phyloP scores from a whole-genome alignment of 2,113 vertebrate genomes.

The Myxocyprinus asiaticus region DNA sequence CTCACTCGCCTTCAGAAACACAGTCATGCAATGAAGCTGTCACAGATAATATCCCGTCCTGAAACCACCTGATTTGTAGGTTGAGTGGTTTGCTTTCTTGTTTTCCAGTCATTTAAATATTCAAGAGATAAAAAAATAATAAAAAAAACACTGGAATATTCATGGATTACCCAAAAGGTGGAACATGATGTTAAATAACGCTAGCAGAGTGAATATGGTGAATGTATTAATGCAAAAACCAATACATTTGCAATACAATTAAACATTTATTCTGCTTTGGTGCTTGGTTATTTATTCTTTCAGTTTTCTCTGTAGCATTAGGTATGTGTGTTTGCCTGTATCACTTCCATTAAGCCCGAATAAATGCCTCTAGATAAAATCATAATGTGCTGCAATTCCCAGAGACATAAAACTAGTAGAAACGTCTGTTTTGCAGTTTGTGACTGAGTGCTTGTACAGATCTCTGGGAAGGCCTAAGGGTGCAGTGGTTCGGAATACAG shows the following conservation, averaged over 20 bases:
- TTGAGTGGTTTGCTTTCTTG: constrained; percentile 10
- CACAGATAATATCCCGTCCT: neutral
- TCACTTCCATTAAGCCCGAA: neutral
- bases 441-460: neutral
- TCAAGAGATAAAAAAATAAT: constrained; percentile 10
- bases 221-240: constrained; percentile 5
- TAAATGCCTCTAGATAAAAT: neutral
- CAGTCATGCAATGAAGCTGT: neutral
- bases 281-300: neutral
- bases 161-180: neutral
- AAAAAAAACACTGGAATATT: constrained; percentile 21
- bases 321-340: neutral
- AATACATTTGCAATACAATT: constrained; percentile 3
- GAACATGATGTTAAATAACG: neutral
- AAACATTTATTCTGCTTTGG: neutral
- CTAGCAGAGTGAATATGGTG: neutral
- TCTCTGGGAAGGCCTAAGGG: neutral
- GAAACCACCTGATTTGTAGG: neutral
- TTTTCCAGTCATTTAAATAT: constrained; percentile 1
- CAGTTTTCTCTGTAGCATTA: no score
- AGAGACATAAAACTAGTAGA: constrained; percentile 27
- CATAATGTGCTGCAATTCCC: constrained; percentile 14
- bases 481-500: neutral
- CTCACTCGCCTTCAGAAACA: no score
- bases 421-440: constrained; percentile 15